These are phyloP conservation scores for Conopomorpha cramerella DNA, from an alignment of 1,140 invertebrate genomes.

Conservation along the genomic window DNA sequence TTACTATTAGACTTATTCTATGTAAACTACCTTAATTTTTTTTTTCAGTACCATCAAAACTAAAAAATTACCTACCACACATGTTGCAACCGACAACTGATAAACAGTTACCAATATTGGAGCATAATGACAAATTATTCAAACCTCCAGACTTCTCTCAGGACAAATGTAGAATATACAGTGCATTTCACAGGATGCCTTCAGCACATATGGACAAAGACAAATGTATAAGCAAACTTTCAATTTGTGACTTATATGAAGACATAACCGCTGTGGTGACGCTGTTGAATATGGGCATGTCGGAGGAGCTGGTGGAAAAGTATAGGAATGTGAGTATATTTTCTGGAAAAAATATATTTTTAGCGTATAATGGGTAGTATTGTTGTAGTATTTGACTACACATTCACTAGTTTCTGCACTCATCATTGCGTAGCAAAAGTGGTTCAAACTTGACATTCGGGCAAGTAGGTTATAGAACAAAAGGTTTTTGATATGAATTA, in stretches of 20 bases:
- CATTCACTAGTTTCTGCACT: too few species aligned
- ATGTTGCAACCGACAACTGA: conserved; percentile 15
- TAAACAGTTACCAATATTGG: conserved; percentile 20
- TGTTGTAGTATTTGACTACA: too few species aligned
- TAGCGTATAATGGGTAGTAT: neutral
- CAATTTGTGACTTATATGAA: conserved; percentile 20
- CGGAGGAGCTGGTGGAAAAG: neutral
- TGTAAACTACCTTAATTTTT: too few species aligned
- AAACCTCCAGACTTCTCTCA: conserved; percentile 13
- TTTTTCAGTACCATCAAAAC: conserved; percentile 20
- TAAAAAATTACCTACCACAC: conserved; percentile 17
- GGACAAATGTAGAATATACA: conserved; percentile 28
- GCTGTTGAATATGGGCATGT: too few species aligned
- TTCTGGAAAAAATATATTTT: too few species aligned
- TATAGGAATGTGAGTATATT: neutral
- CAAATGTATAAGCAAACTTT: conserved; percentile 8
- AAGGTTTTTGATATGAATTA: neutral
- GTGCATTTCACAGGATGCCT: conserved; percentile 25
- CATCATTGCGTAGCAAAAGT: too few species aligned
- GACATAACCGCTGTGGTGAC: conserved; percentile 16
- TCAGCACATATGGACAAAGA: conserved; percentile 12
- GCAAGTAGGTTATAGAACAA: too few species aligned
- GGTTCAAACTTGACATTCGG: too few species aligned
- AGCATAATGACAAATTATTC: conserved; percentile 33
- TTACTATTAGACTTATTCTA: too few species aligned